Conservation (phyloP, 2,113 vertebrate species). For the Tonatia bakeri region DNA sequence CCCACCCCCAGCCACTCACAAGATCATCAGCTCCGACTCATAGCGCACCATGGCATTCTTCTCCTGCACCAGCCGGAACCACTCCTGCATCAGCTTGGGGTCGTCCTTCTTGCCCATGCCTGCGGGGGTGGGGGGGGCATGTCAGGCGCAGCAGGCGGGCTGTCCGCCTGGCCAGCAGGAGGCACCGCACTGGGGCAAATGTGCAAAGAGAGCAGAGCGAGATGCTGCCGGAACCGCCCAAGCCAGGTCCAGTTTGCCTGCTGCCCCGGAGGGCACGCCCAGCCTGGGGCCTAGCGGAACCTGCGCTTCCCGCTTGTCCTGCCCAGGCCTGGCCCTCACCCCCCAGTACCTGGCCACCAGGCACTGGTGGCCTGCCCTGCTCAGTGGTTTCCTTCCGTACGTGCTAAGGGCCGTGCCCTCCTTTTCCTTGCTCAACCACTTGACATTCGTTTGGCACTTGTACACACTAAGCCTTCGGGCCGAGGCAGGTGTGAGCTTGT, state of each 20-base stretch:
- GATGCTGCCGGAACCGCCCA: constrained; percentile 83
- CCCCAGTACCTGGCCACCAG: neutral
- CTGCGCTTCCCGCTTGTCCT: neutral
- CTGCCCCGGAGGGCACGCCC: neutral
- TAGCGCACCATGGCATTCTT: constrained; percentile 99
- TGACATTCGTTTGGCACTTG: neutral
- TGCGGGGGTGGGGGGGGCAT: constrained; percentile 74
- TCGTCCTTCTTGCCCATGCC: constrained; percentile 99
- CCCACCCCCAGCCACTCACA: constrained; percentile 85
- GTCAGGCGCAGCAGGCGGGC: constrained; percentile 30
- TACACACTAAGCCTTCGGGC: neutral
- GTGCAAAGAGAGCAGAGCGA: constrained; percentile 85
- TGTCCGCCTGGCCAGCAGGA: constrained; percentile 53
- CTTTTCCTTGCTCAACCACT: neutral
- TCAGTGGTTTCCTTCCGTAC: neutral
- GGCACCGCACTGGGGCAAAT: constrained; percentile 79
- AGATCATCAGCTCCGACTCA: constrained; percentile 98
- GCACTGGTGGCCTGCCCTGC: neutral
- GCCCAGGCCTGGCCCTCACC: neutral
- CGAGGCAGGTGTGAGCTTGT: neutral
- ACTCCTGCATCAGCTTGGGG: constrained; percentile 98
- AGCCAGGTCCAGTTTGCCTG: constrained; percentile 77
- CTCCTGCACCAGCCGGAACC: constrained; percentile 99
- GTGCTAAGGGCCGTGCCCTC: neutral
- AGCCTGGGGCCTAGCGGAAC: neutral